A percentile compares a stretch with the other conserved stretches of the same genome.
Evolutionary conservation across 2,797 vertebrate species (phyloP).

Genomic region (Pitangus sulphuratus): DNA sequence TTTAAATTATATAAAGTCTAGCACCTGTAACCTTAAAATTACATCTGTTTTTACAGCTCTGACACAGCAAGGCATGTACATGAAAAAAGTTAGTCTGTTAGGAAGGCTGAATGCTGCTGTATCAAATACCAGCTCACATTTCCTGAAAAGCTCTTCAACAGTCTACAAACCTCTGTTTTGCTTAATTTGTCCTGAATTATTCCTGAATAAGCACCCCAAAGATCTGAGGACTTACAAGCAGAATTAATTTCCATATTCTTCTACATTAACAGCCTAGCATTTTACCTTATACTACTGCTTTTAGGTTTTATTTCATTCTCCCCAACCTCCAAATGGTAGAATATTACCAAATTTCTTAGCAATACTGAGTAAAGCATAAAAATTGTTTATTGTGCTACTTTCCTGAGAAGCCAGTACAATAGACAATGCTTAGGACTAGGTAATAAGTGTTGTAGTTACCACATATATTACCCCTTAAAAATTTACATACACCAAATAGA

Average conservation of each 20-base stretch:
- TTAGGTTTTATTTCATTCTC: neutral
- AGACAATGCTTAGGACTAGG: neutral
- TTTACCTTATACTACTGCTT: neutral
- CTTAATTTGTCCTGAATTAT: neutral
- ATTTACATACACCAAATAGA: neutral
- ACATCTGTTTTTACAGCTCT: neutral
- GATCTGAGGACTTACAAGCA: neutral
- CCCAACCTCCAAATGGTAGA: neutral
- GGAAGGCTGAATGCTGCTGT: neutral
- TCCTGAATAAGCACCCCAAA: neutral
- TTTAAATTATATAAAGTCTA: neutral
- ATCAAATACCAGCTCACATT: neutral
- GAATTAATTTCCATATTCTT: neutral
- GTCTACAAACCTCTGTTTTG: neutral
- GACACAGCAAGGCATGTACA: neutral
- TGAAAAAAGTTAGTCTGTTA: neutral
- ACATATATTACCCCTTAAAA: neutral
- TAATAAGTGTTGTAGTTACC: neutral
- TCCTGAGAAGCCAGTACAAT: neutral
- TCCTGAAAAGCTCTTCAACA: neutral
- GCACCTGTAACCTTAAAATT: neutral
- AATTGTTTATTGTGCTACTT: neutral
- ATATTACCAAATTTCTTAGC: neutral
- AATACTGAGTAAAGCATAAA: neutral
- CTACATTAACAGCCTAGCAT: neutral